These are phyloP conservation scores for Eucidaris tribuloides DNA, from an alignment of 35 echinoderm and acorn worm genomes.

Conservation along the genomic window DNA sequence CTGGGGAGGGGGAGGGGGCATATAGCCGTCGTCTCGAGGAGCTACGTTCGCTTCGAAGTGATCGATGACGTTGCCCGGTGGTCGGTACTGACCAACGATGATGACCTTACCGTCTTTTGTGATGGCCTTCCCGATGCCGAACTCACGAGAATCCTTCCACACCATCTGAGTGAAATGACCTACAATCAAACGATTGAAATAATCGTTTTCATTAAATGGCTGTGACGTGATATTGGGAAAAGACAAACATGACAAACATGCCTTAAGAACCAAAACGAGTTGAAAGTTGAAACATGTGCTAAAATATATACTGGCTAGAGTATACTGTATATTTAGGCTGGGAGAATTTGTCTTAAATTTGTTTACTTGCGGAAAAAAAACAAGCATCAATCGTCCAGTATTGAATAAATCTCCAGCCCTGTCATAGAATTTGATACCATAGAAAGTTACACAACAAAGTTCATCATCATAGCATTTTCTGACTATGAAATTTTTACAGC, in stretches of 20 bases:
- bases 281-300: not conserved
- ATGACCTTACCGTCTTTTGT: constrained; percentile 74
- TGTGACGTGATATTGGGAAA: not conserved
- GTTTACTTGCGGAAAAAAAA: no score
- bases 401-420: no score
- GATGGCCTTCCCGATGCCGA: constrained; percentile 92
- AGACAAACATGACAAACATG: not conserved
- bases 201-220: not conserved
- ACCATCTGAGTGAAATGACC: constrained; percentile 99
- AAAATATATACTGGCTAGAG: no score
- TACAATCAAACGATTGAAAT: not conserved
- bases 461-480: no score
- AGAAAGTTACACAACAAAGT: no score
- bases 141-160: constrained; percentile 84
- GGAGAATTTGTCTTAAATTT: no score
- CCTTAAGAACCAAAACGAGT: not conserved
- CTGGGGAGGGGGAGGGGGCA: constrained; percentile 41
- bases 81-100: constrained; percentile 84
- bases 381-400: no score
- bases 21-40: constrained; percentile 51
- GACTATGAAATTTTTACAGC: no score
- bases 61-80: constrained; percentile 86
- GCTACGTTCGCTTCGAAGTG: constrained; percentile 82
- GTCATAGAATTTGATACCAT: no score
- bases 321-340: no score